phyloP scores from a whole-genome alignment of 1,140 invertebrate genomes.

The Zaprionus kolodkinae region DNA sequence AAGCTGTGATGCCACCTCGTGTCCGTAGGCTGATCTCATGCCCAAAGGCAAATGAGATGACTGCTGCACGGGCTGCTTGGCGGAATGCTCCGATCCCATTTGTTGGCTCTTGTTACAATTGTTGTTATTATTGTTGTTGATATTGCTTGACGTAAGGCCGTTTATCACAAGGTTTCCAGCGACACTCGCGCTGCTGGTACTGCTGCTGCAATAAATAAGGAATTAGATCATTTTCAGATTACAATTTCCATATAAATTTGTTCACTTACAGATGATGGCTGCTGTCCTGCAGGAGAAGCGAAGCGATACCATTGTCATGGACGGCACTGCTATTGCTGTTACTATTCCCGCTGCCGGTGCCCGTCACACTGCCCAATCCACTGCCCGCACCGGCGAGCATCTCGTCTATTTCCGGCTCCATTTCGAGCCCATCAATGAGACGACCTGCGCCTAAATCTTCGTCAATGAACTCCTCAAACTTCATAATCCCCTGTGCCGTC shows the following conservation, averaged over 20 bases:
- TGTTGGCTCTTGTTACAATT: slow-evolving; percentile 57
- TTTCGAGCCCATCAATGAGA: slow-evolving; percentile 80
- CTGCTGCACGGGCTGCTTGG: slow-evolving; percentile 26
- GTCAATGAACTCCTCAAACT: slow-evolving; percentile 81
- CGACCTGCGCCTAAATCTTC: slow-evolving; percentile 78
- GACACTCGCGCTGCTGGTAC: slow-evolving; percentile 34
- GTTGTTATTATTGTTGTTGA: slow-evolving; percentile 54
- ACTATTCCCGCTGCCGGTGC: slow-evolving; percentile 63
- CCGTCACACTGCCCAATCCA: slow-evolving; percentile 60
- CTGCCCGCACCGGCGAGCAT: slow-evolving; percentile 63
- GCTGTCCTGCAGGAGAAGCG: slow-evolving; percentile 52
- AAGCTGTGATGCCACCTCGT: slow-evolving; percentile 33
- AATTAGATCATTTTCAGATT: neutral
- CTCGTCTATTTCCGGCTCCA: slow-evolving; percentile 80
- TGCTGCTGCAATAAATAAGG: slow-evolving; percentile 33
- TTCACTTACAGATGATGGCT: slow-evolving; percentile 68
- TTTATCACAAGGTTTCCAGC: slow-evolving; percentile 58
- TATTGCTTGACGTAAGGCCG: slow-evolving; percentile 83
- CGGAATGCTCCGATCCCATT: slow-evolving; percentile 12
- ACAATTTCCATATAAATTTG: too few species aligned
- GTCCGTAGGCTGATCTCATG: slow-evolving; percentile 30
- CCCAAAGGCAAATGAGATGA: slow-evolving; percentile 49
- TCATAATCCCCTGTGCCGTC: slow-evolving; percentile 78
- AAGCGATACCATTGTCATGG: slow-evolving; percentile 60
- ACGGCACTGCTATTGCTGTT: slow-evolving; percentile 67